These are phyloP conservation scores for Baryphthengus martii DNA, from an alignment of 2,113 vertebrate species.

Conservation along the genomic window DNA sequence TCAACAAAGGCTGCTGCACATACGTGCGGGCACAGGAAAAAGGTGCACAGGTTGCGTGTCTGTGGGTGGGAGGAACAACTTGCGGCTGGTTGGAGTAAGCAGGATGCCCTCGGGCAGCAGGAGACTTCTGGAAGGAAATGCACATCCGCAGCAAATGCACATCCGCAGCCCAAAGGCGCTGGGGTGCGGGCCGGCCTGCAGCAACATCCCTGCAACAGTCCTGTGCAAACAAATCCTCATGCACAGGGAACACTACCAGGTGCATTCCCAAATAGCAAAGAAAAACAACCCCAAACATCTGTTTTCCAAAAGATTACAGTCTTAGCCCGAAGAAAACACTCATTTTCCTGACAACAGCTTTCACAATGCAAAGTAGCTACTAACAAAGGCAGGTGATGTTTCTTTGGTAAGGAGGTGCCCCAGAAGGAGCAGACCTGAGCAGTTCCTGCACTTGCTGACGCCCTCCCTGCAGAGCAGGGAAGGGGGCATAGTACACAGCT, in stretches of 20 bases:
- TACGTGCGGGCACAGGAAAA: accelerated
- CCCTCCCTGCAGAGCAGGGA: neutral
- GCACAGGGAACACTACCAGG: neutral
- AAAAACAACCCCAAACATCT: neutral
- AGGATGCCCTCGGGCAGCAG: neutral
- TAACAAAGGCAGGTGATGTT: neutral
- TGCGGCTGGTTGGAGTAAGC: neutral
- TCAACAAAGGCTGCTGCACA: neutral
- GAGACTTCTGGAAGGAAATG: neutral
- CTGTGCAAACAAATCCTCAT: neutral
- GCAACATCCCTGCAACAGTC: accelerated
- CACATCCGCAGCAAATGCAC: too few relatives aligned
- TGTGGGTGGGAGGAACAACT: neutral
- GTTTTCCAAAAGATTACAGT: neutral
- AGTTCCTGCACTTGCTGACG: neutral
- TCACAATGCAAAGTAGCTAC: neutral
- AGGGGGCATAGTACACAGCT: neutral
- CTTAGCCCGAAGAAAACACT: neutral
- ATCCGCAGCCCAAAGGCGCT: too few relatives aligned
- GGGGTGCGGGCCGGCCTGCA: neutral
- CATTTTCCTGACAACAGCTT: neutral
- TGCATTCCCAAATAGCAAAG: neutral
- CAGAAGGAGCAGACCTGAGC: neutral
- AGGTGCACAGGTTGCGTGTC: neutral
- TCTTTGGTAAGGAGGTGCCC: neutral